phyloP scores from a whole-genome alignment of 2,797 vertebrate species.

The Rousettus madagascariensis region DNA sequence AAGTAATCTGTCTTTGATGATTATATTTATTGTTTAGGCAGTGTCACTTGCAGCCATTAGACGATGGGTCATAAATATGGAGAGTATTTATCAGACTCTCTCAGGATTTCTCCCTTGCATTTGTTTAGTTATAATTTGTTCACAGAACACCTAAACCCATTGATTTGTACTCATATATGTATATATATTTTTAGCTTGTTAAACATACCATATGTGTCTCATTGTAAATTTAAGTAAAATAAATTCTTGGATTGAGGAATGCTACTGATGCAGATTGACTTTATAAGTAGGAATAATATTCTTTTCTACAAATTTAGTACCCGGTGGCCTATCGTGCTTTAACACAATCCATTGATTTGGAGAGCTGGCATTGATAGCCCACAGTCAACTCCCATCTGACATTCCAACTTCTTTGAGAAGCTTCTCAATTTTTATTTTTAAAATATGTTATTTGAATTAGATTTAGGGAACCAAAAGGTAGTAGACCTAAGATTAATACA shows the following conservation, averaged over 20 bases:
- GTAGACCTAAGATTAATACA: conserved; percentile 11
- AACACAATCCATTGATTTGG: background rate
- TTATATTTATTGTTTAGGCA: conserved; percentile 22
- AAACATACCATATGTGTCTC: background rate
- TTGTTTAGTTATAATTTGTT: background rate
- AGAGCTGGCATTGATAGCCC: background rate
- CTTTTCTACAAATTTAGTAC: background rate
- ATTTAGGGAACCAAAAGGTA: conserved; percentile 21
- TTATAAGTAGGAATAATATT: conserved; percentile 29
- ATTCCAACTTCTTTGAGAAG: conserved; percentile 33
- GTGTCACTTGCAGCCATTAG: background rate
- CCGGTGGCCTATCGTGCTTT: background rate
- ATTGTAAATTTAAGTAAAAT: conserved; percentile 38
- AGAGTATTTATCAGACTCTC: background rate
- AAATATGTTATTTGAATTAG: conserved; percentile 41
- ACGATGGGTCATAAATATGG: background rate
- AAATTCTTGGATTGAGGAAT: conserved; percentile 9
- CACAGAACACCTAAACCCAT: background rate
- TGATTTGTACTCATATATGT: background rate
- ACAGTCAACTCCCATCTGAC: background rate
- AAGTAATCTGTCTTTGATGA: background rate
- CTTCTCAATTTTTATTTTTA: background rate
- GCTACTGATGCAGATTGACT: background rate
- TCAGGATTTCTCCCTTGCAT: background rate
- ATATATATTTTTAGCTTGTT: background rate